phyloP scores from a whole-genome alignment of 2,797 vertebrate species.

The Allobates femoralis region DNA sequence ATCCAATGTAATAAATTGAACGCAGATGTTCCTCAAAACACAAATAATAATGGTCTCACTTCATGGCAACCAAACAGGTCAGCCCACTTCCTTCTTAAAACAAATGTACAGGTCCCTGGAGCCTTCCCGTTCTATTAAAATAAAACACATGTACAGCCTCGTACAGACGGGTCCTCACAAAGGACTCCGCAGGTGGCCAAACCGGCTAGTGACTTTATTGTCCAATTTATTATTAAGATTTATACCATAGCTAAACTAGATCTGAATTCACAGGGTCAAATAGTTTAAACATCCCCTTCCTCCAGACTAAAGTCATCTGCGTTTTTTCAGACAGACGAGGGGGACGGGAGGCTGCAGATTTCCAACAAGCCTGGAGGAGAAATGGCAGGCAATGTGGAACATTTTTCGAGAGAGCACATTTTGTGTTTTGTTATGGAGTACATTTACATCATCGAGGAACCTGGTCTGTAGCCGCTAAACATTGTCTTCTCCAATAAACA shows the following conservation, averaged over 20 bases:
- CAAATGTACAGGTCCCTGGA: conserved; percentile 76
- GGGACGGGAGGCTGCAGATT: not conserved
- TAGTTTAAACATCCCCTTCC: conserved; percentile 61
- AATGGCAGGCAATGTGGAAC: conserved; percentile 37
- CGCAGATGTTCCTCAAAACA: conserved; percentile 76
- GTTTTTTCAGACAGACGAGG: conserved; percentile 23
- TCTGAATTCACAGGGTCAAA: conserved; percentile 56
- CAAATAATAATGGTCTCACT: conserved; percentile 79
- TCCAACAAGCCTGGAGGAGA: conserved; percentile 26
- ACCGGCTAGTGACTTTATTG: conserved; percentile 14
- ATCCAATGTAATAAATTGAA: conserved; percentile 76
- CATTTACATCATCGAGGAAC: conserved; percentile 4
- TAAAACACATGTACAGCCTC: conserved; percentile 67
- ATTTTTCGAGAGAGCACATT: conserved; percentile 14
- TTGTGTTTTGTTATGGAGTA: not conserved
- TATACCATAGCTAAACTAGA: conserved; percentile 49
- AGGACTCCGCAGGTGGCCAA: conserved; percentile 56
- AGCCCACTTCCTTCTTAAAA: conserved; percentile 78
- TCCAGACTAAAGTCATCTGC: conserved; percentile 53
- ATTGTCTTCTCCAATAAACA: not conserved
- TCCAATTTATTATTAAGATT: conserved; percentile 48
- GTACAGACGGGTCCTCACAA: conserved; percentile 45
- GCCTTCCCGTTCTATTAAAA: conserved; percentile 66
- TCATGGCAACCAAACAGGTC: conserved; percentile 82
- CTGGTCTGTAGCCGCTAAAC: not conserved